Evolutionary conservation across 2,888 invertebrate genomes (phyloP).

Genomic region (Hirtodrosophila histrioides): DNA sequence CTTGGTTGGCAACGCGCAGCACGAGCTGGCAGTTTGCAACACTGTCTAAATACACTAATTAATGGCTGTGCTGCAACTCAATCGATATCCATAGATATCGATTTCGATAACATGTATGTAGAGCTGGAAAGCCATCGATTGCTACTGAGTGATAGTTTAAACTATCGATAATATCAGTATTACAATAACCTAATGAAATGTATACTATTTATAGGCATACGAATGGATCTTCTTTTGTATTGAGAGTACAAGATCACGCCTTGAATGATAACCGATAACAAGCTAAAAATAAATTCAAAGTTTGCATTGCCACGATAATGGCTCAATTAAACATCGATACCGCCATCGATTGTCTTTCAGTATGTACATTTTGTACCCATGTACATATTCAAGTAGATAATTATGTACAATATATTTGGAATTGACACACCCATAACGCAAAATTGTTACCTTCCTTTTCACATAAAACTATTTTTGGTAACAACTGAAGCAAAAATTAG

Average conservation of each 20-base stretch:
- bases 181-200: too few species aligned
- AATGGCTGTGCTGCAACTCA: constrained; percentile 25
- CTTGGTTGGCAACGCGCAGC: constrained; percentile 48
- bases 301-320: too few species aligned
- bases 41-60: constrained; percentile 51
- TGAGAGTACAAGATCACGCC: too few species aligned
- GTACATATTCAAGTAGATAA: constrained; percentile 4
- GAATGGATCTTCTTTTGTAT: too few species aligned
- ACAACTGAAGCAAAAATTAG: constrained; percentile 56
- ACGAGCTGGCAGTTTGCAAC: constrained; percentile 38
- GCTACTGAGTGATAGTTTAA: constrained; percentile 1
- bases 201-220: too few species aligned
- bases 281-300: too few species aligned
- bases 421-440: constrained; percentile 53
- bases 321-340: too few species aligned
- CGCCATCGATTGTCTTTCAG: too few species aligned
- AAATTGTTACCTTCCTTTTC: constrained; percentile 43
- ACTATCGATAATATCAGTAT: constrained; percentile 8
- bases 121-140: background rate
- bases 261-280: too few species aligned
- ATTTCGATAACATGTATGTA: constrained; percentile 21
- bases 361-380: constrained; percentile 11
- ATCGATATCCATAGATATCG: constrained; percentile 1
- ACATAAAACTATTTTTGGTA: constrained; percentile 65
- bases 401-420: constrained; percentile 12